Conservation (phyloP, 2,888 invertebrate species). For the Macaria liturata region DNA sequence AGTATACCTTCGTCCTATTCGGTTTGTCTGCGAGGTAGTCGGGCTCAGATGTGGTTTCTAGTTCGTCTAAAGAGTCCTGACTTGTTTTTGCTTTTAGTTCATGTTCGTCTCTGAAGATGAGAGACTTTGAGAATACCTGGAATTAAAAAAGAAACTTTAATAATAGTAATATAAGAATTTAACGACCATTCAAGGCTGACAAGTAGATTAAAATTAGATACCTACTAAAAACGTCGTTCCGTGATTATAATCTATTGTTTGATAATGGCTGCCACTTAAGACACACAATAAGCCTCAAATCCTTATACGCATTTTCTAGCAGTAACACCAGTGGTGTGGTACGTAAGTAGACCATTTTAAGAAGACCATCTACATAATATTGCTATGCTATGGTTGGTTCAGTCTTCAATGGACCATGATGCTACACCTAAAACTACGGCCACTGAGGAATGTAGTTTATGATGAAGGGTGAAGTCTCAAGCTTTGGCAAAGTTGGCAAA, state of each 20-base stretch:
- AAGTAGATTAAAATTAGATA: neutral
- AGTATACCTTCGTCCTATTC: constrained; percentile 76
- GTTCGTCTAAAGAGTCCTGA: constrained; percentile 62
- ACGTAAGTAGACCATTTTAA: too few species aligned
- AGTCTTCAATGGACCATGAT: too few species aligned
- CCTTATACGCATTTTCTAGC: neutral
- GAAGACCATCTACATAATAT: too few species aligned
- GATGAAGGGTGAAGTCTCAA: too few species aligned
- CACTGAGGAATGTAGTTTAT: too few species aligned
- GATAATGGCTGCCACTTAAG: neutral
- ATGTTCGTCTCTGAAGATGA: constrained; percentile 77
- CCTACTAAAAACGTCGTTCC: neutral
- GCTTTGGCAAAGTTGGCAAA: too few species aligned
- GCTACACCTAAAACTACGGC: too few species aligned
- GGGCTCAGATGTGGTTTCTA: constrained; percentile 76
- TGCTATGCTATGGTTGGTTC: too few species aligned
- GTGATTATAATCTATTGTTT: constrained; percentile 2
- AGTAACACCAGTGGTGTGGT: too few species aligned
- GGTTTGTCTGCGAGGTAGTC: constrained; percentile 69
- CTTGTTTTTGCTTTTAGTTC: constrained; percentile 65
- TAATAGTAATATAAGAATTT: too few species aligned
- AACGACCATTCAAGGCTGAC: neutral
- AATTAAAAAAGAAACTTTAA: constrained; percentile 32
- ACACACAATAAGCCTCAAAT: neutral
- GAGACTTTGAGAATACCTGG: constrained; percentile 79